A percentile compares a stretch with the other conserved stretches of the same genome.
Evolutionary conservation across 1,140 invertebrate species (phyloP).

Genomic region (Cydia fagiglandana): DNA sequence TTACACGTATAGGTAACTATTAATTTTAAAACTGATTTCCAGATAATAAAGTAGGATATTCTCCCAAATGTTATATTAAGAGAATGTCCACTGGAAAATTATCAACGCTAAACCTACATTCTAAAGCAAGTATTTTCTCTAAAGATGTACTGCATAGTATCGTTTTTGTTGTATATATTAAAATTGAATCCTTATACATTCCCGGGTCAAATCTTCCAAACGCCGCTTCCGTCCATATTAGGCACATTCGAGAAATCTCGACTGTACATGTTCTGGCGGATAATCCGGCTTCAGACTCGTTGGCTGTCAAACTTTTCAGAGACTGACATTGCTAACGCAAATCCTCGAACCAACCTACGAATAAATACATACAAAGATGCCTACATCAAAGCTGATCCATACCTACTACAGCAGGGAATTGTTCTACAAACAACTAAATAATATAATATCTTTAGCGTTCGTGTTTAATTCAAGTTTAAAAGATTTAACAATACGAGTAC

Average conservation of each 20-base stretch:
- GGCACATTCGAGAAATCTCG: neutral
- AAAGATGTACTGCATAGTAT: neutral
- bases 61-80: no score
- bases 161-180: neutral
- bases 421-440: no score
- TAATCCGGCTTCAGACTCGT: conserved; percentile 22
- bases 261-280: neutral
- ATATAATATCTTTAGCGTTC: no score
- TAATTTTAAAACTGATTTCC: no score
- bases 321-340: conserved; percentile 27
- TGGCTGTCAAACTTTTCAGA: conserved; percentile 28
- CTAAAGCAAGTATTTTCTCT: neutral
- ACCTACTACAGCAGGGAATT: no score
- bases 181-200: neutral
- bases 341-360: conserved; percentile 3
- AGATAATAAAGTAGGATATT: no score
- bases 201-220: conserved; percentile 2
- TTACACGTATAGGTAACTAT: no score
- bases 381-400: neutral
- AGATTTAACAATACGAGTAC: no score
- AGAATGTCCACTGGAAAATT: no score
- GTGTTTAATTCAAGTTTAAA: no score
- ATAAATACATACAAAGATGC: conserved; percentile 11
- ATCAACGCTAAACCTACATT: no score
- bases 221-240: conserved; percentile 17